Conservation (phyloP, 1,140 invertebrate species). For the Drosophila carrolli region DNA sequence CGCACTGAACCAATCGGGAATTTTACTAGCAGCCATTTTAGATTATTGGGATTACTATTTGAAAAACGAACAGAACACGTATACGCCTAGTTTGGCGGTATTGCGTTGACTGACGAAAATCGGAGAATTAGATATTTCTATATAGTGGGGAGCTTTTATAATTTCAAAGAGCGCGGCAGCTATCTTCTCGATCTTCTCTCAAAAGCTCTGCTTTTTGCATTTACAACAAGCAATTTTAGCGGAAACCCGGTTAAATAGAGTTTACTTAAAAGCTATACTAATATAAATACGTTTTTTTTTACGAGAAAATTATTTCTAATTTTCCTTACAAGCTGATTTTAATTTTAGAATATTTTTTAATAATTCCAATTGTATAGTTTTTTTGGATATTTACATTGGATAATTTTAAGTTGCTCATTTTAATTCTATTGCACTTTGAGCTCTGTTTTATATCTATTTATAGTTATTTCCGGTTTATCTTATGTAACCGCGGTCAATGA, state of each 20-base stretch:
- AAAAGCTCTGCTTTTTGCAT: not conserved
- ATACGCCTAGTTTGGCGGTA: not conserved
- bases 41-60: constrained; percentile 2
- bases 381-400: too few relatives aligned
- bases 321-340: too few relatives aligned
- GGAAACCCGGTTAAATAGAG: too few relatives aligned
- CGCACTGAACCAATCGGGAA: constrained; percentile 61
- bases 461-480: constrained; percentile 24
- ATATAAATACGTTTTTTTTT: too few relatives aligned
- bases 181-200: constrained; percentile 14
- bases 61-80: constrained; percentile 1
- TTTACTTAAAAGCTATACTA: too few relatives aligned
- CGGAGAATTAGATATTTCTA: constrained; percentile 20
- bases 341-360: too few relatives aligned
- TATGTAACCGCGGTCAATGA: constrained; percentile 59
- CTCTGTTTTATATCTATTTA: not conserved
- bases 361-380: too few relatives aligned
- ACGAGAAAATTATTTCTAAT: too few relatives aligned
- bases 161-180: not conserved
- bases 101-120: constrained; percentile 8
- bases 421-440: constrained; percentile 4
- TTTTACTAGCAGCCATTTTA: constrained; percentile 34
- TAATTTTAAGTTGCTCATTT: too few relatives aligned
- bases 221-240: too few relatives aligned
- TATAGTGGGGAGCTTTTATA: constrained; percentile 17